Evolutionary conservation across 2,113 vertebrate genomes (phyloP).

Genomic region (Leptocoma aspasia): DNA sequence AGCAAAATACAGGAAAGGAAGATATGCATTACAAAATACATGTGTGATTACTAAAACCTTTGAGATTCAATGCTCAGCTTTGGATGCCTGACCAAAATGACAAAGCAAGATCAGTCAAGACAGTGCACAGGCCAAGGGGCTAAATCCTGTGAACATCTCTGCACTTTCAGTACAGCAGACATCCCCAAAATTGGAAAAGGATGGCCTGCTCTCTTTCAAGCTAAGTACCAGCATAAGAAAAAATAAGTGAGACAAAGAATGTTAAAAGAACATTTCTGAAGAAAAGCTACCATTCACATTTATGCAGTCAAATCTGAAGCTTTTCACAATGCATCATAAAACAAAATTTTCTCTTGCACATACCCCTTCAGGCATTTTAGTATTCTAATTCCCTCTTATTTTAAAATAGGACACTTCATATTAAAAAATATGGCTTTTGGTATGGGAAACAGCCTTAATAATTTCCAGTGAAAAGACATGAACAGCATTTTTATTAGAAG

Average conservation of each 20-base stretch:
- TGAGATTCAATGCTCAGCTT: background rate
- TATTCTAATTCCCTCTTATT: background rate
- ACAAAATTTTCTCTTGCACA: background rate
- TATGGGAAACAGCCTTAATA: background rate
- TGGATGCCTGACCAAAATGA: background rate
- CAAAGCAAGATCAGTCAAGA: background rate
- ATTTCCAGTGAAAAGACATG: background rate
- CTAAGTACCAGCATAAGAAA: background rate
- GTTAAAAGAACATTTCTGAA: background rate
- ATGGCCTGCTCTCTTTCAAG: background rate
- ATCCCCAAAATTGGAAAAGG: background rate
- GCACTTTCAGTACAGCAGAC: background rate
- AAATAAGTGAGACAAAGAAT: background rate
- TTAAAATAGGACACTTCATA: background rate
- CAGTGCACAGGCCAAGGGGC: background rate
- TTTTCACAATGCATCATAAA: background rate
- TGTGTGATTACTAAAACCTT: background rate
- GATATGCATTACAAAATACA: background rate
- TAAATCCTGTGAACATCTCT: background rate
- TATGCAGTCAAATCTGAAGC: background rate
- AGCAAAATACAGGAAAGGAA: background rate
- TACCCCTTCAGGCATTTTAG: background rate
- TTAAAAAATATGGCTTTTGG: background rate
- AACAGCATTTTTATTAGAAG: background rate
- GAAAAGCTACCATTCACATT: background rate